Conservation (phyloP, 2,797 vertebrate species). For the Spinus olivaceus region DNA sequence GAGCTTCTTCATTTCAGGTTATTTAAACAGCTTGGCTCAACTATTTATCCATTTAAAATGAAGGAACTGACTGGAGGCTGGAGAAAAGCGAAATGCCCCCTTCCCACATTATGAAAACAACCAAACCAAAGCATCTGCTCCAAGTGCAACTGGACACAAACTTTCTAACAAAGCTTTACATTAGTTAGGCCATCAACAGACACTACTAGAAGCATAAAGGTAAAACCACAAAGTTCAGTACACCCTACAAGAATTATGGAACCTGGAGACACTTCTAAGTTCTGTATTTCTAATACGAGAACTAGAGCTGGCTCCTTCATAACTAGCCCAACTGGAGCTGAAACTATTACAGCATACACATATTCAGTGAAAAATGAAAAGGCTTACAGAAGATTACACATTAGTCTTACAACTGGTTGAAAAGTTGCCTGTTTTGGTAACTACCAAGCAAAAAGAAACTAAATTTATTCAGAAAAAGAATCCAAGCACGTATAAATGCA, state of each 20-base stretch:
- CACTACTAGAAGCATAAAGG: background rate
- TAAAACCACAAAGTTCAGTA: background rate
- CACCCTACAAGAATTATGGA: background rate
- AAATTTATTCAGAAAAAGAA: background rate
- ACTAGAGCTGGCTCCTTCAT: background rate
- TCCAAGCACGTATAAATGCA: background rate
- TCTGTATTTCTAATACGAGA: background rate
- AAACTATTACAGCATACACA: background rate
- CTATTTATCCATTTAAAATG: background rate
- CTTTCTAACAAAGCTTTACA: background rate
- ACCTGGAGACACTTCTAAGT: background rate
- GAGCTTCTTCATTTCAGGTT: constrained; percentile 18
- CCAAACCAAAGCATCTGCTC: background rate
- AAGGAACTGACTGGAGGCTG: background rate
- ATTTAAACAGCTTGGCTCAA: background rate
- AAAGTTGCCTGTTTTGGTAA: background rate
- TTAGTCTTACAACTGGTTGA: background rate
- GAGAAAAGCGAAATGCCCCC: background rate
- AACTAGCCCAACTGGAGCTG: background rate
- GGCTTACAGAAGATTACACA: background rate
- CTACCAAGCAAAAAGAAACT: background rate
- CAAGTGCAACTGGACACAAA: background rate
- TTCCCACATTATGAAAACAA: background rate
- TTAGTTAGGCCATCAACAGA: background rate
- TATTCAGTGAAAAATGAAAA: background rate